A percentile compares a stretch with the other conserved stretches of the same genome.
phyloP scores from a whole-genome alignment of 53 echinoderm and acorn worm species.

The Antedon mediterranea region DNA sequence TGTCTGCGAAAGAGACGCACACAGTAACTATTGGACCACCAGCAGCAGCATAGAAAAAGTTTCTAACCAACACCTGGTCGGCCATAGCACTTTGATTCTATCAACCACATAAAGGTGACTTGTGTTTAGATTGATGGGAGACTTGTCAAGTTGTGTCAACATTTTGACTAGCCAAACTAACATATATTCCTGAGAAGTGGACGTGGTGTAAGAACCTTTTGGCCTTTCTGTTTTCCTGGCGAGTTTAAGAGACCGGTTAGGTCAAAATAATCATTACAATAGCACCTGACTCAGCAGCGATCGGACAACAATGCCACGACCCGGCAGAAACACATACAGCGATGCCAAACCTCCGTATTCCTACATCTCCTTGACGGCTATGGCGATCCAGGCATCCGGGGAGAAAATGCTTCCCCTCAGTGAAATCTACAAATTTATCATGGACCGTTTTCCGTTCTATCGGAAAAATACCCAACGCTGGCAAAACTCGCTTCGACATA shows the following conservation, averaged over 20 bases:
- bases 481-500: conserved; percentile 96
- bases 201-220: neutral
- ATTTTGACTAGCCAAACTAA: neutral
- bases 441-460: conserved; percentile 98
- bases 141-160: neutral
- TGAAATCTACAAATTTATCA: conserved; percentile 99
- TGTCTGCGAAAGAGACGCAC: neutral
- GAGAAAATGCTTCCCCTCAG: conserved; percentile 98
- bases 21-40: neutral
- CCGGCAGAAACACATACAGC: conserved; percentile 93
- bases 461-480: conserved; percentile 96
- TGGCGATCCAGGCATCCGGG: conserved; percentile 90
- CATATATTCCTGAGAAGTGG: neutral
- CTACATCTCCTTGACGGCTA: conserved; percentile 93
- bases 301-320: conserved; percentile 64
- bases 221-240: neutral
- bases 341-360: conserved; percentile 99
- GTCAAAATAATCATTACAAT: neutral
- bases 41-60: neutral
- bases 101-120: conserved; percentile 1
- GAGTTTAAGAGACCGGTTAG: neutral
- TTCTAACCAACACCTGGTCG: neutral
- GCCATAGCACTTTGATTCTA: neutral
- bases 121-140: neutral
- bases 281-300: neutral